phyloP scores from a whole-genome alignment of 2,888 invertebrate genomes.

The Eupithecia insigniata region DNA sequence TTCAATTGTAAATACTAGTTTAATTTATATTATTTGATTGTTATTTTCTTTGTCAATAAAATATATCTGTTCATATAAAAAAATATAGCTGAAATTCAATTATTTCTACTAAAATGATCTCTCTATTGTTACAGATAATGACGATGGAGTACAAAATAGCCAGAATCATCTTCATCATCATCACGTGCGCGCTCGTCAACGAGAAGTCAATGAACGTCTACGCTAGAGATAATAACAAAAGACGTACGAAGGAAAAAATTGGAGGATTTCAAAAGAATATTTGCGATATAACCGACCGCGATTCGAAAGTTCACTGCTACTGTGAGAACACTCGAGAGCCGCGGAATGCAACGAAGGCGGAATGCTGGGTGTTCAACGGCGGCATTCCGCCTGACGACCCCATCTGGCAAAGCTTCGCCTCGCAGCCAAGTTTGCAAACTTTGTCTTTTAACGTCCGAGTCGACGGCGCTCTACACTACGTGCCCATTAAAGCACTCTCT shows the following conservation, averaged over 20 bases:
- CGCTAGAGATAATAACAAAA: slow-evolving; percentile 73
- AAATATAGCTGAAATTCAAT: not conserved
- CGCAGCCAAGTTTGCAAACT: slow-evolving; percentile 88
- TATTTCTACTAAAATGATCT: slow-evolving; percentile 42
- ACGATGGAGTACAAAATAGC: slow-evolving; percentile 75
- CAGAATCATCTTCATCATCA: slow-evolving; percentile 72
- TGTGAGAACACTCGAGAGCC: slow-evolving; percentile 85
- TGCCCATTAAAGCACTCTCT: slow-evolving; percentile 88
- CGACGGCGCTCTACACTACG: slow-evolving; percentile 87
- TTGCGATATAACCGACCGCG: slow-evolving; percentile 82
- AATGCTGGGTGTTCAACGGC: slow-evolving; percentile 90
- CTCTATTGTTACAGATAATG: slow-evolving; percentile 75
- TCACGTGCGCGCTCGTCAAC: slow-evolving; percentile 75
- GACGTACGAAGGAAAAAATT: slow-evolving; percentile 75
- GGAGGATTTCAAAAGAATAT: slow-evolving; percentile 82
- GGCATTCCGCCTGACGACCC: slow-evolving; percentile 87
- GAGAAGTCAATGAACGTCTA: slow-evolving; percentile 80
- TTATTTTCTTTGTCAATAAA: too few relatives aligned
- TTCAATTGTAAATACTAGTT: too few relatives aligned
- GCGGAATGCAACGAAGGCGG: slow-evolving; percentile 87
- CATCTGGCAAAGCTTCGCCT: slow-evolving; percentile 89
- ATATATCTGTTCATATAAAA: too few relatives aligned
- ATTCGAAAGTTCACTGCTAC: slow-evolving; percentile 87
- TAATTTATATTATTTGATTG: too few relatives aligned
- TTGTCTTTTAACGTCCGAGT: slow-evolving; percentile 89